Percentiles rank a stretch among this genome's conserved stretches.
These are phyloP conservation scores for Cirrhinus mrigala DNA, from an alignment of 2,797 vertebrate species.

Conservation along the genomic window DNA sequence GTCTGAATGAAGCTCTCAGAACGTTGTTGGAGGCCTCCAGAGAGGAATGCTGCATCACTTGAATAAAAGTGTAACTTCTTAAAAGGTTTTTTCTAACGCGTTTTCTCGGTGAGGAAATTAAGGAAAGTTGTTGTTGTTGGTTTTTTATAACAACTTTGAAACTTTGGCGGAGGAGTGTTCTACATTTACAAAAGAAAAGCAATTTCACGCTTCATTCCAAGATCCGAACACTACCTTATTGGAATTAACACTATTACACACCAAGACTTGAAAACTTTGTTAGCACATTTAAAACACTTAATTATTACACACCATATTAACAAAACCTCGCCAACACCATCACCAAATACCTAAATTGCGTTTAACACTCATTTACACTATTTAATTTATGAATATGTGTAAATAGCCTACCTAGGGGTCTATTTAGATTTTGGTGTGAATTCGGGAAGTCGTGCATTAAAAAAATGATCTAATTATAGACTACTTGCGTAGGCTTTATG, in stretches of 20 bases:
- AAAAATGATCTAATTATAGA: background rate
- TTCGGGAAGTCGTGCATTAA: background rate
- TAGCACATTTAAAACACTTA: constrained; percentile 14
- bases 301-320: constrained; percentile 18
- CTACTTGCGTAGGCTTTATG: background rate
- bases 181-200: constrained; percentile 32
- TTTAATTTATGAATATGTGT: background rate
- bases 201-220: constrained; percentile 47
- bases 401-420: background rate
- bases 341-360: background rate
- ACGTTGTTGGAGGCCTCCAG: background rate
- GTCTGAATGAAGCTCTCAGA: background rate
- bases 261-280: constrained; percentile 10
- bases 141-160: constrained; percentile 5
- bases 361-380: background rate
- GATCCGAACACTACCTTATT: constrained; percentile 30
- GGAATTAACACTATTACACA: constrained; percentile 32
- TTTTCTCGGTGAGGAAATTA: background rate
- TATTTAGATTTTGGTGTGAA: background rate
- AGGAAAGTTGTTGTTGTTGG: background rate
- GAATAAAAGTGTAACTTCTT: background rate
- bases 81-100: background rate
- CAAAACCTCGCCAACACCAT: background rate
- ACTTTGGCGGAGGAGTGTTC: constrained; percentile 12
- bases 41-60: constrained; percentile 14